phyloP scores from a whole-genome alignment of 2,888 invertebrate species.

The Acronicta aceris region DNA sequence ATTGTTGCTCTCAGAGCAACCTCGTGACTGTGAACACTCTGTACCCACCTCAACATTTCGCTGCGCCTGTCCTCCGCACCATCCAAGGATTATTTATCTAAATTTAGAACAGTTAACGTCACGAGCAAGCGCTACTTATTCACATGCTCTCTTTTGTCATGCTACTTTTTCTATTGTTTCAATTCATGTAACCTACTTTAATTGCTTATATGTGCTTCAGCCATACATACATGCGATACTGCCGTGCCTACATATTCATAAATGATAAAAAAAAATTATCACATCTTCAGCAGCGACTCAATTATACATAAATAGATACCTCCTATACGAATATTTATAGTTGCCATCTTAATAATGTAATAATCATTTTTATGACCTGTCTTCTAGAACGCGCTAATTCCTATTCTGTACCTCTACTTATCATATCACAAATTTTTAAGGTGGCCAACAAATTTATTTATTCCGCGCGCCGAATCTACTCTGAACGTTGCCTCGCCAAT shows the following conservation, averaged over 20 bases:
- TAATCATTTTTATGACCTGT: too few relatives aligned
- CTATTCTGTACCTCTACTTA: too few relatives aligned
- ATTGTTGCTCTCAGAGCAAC: constrained; percentile 63
- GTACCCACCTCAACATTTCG: constrained; percentile 60
- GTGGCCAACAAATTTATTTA: constrained; percentile 22
- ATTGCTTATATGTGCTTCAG: constrained; percentile 5
- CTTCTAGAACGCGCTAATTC: too few relatives aligned
- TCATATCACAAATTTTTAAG: too few relatives aligned
- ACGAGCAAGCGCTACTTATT: constrained; percentile 57
- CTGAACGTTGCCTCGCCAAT: constrained; percentile 25
- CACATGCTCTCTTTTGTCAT: constrained; percentile 47
- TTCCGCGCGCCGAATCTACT: constrained; percentile 7
- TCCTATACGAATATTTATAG: too few relatives aligned
- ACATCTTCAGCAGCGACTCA: background rate
- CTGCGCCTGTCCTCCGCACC: constrained; percentile 63
- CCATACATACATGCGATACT: background rate
- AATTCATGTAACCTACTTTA: constrained; percentile 30
- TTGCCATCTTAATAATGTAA: too few relatives aligned
- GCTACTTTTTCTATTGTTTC: constrained; percentile 43
- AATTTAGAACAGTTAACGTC: constrained; percentile 70
- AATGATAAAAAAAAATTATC: too few relatives aligned
- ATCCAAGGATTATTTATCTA: constrained; percentile 70
- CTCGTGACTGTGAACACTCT: constrained; percentile 56
- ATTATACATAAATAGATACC: too few relatives aligned
- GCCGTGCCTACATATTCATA: too few relatives aligned